Percentiles rank a stretch among this genome's conserved stretches.
Evolutionary conservation across 1,140 invertebrate genomes (phyloP).

Genomic region (Pseudachorutes palmiensis): DNA sequence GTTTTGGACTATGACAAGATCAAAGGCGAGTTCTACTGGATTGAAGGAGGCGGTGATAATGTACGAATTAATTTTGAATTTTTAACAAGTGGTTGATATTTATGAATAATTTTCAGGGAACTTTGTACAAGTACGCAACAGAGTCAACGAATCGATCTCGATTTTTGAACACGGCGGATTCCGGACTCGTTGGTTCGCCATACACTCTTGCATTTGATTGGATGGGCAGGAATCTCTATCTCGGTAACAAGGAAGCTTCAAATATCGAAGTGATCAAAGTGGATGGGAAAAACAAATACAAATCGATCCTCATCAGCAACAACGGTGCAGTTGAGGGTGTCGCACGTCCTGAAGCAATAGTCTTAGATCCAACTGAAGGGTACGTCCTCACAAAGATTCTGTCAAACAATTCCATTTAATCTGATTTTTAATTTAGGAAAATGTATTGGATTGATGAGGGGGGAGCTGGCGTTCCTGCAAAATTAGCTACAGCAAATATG

Average conservation of each 20-base stretch:
- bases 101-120: conserved; percentile 56
- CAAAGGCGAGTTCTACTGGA: conserved; percentile 54
- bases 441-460: conserved; percentile 95
- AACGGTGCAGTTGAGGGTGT: conserved; percentile 79
- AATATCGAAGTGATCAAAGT: conserved; percentile 87
- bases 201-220: conserved; percentile 91
- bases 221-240: conserved; percentile 88
- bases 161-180: conserved; percentile 63
- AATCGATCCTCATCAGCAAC: conserved; percentile 80
- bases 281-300: conserved; percentile 70
- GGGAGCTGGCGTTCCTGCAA: conserved; percentile 64
- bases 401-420: background rate
- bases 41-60: conserved; percentile 55
- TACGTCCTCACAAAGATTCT: conserved; percentile 44
- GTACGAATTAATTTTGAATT: conserved; percentile 37
- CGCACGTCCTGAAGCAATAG: conserved; percentile 75
- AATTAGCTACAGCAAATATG: conserved; percentile 89
- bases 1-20: conserved; percentile 86
- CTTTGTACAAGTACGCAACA: conserved; percentile 73
- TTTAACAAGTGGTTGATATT: conserved; percentile 8
- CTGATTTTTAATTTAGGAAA: conserved; percentile 50
- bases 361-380: conserved; percentile 82
- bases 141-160: conserved; percentile 78
- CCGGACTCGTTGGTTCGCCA: conserved; percentile 79
- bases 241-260: conserved; percentile 81